phyloP scores from a whole-genome alignment of 2,888 invertebrate species.

The Tenthredo livida region DNA sequence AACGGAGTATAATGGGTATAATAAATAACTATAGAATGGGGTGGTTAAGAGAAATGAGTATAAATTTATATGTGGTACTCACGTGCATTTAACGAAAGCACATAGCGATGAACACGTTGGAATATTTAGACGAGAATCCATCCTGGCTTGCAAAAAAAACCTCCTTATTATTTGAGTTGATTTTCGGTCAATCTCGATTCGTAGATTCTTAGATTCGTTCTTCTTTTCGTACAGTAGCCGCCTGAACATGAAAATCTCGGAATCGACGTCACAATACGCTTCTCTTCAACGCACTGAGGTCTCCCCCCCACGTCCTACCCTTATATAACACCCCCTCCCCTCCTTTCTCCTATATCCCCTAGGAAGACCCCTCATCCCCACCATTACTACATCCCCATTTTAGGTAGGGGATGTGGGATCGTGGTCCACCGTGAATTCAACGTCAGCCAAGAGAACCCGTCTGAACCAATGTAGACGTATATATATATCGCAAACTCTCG shows the following conservation, averaged over 20 bases:
- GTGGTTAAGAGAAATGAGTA: too few relatives aligned
- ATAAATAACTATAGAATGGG: too few relatives aligned
- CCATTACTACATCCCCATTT: conserved; percentile 69
- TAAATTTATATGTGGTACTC: not conserved
- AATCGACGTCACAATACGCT: conserved; percentile 66
- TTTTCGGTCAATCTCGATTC: not conserved
- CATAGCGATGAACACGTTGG: conserved; percentile 7
- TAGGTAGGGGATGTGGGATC: conserved; percentile 64
- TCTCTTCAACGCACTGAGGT: conserved; percentile 76
- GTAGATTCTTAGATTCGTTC: not conserved
- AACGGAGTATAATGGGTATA: too few relatives aligned
- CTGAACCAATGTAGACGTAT: not conserved
- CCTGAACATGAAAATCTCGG: not conserved
- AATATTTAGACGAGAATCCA: not conserved
- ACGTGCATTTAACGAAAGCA: not conserved
- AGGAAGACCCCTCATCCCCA: conserved; percentile 74
- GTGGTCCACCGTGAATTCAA: conserved; percentile 63
- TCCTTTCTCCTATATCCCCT: conserved; percentile 71
- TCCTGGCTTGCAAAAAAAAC: not conserved
- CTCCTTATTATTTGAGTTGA: not conserved
- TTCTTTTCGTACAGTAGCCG: not conserved
- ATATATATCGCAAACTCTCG: not conserved
- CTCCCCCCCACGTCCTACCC: conserved; percentile 75
- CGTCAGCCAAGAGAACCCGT: conserved; percentile 17
- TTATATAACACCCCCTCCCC: conserved; percentile 78